Percentiles rank a stretch among this genome's conserved stretches.
These are phyloP conservation scores for Limonius californicus DNA, from an alignment of 1,140 invertebrate species.

Conservation along the genomic window DNA sequence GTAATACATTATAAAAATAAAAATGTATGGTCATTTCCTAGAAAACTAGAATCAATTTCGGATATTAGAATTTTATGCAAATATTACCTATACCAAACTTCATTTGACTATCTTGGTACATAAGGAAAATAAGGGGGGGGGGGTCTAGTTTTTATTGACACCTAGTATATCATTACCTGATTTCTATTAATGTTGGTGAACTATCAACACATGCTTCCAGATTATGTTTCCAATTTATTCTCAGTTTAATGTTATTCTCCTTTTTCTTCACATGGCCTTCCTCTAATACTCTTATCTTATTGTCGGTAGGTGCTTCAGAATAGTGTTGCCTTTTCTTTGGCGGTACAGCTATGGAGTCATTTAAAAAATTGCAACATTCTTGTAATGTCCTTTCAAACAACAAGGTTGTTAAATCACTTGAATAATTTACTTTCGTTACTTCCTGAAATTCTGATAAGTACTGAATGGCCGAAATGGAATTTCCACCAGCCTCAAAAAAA, in stretches of 20 bases:
- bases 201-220: constrained; percentile 71
- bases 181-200: constrained; percentile 56
- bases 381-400: constrained; percentile 39
- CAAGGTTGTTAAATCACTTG: constrained; percentile 29
- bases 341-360: background rate
- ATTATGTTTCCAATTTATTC: constrained; percentile 54
- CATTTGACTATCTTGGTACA: too few species aligned
- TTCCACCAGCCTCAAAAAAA: constrained; percentile 52
- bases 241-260: constrained; percentile 20
- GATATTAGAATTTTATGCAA: too few species aligned
- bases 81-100: too few species aligned
- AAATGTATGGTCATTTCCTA: too few species aligned
- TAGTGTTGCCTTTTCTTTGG: background rate
- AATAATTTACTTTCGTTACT: constrained; percentile 20
- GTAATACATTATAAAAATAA: too few species aligned
- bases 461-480: constrained; percentile 49
- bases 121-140: too few species aligned
- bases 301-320: too few species aligned
- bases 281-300: too few species aligned
- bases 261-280: too few species aligned
- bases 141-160: too few species aligned
- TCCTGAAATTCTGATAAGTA: constrained; percentile 43
- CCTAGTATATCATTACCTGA: constrained; percentile 46
- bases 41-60: too few species aligned
- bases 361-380: constrained; percentile 13